Evolutionary conservation across 2,113 vertebrate species (phyloP).

Genomic region (Pomatorhinus ruficollis): DNA sequence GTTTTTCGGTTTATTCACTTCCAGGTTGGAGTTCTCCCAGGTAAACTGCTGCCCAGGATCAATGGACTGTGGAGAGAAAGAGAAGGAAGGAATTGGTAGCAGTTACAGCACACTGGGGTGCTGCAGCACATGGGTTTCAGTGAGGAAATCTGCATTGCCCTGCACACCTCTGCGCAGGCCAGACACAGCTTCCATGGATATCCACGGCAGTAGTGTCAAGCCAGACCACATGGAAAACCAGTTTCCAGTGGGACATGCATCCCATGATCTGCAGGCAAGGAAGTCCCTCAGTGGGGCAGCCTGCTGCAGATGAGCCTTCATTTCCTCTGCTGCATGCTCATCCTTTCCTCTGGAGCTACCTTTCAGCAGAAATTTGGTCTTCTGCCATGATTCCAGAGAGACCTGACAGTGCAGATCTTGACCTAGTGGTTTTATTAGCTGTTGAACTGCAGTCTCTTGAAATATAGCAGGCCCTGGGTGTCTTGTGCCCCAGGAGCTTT

Average conservation of each 20-base stretch:
- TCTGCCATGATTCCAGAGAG: constrained; percentile 16
- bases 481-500: constrained; percentile 21
- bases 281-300: background rate
- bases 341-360: background rate
- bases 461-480: constrained; percentile 12
- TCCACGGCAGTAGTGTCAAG: background rate
- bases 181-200: background rate
- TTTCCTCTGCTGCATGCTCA: accelerated
- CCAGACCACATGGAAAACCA: background rate
- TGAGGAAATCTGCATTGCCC: background rate
- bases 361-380: constrained; percentile 14
- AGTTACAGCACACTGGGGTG: accelerated
- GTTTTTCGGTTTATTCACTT: constrained; percentile 97
- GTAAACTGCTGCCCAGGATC: constrained; percentile 97
- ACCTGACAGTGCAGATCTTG: background rate
- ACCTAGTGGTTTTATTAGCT: constrained; percentile 16
- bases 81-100: background rate
- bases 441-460: constrained; percentile 35
- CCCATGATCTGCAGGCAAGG: background rate
- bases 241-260: background rate
- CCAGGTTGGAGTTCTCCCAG: constrained; percentile 96
- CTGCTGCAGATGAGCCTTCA: background rate
- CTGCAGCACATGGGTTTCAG: background rate
- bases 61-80: constrained; percentile 79
- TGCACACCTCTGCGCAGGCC: background rate